Conservation (phyloP, 2,797 vertebrate species). For the Sparidentex hasta region DNA sequence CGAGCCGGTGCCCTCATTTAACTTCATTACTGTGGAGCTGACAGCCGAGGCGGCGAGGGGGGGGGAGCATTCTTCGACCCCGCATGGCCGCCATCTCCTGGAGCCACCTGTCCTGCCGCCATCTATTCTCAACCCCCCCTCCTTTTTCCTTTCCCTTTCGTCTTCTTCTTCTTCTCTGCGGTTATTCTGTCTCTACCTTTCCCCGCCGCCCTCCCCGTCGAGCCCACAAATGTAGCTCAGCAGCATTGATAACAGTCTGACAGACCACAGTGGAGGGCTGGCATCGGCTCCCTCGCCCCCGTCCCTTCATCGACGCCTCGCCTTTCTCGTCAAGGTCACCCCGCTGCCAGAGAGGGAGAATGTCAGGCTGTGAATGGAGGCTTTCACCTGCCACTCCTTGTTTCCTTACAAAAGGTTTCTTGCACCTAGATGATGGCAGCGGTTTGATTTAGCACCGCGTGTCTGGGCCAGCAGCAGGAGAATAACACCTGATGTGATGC, state of each 20-base stretch:
- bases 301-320: constrained; percentile 45
- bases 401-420: constrained; percentile 39
- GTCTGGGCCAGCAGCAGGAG: not conserved
- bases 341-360: constrained; percentile 45
- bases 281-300: constrained; percentile 59
- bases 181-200: constrained; percentile 60
- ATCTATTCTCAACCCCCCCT: constrained; percentile 55
- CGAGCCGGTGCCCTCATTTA: constrained; percentile 81
- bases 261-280: constrained; percentile 74
- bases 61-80: constrained; percentile 71
- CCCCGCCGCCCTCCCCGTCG: constrained; percentile 40
- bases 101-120: constrained; percentile 60
- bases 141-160: constrained; percentile 8
- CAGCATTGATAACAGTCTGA: constrained; percentile 83
- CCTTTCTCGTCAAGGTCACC: constrained; percentile 81
- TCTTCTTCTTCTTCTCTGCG: constrained; percentile 41
- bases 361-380: constrained; percentile 57
- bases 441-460: constrained; percentile 26
- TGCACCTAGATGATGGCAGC: constrained; percentile 17
- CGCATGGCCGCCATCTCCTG: constrained; percentile 64
- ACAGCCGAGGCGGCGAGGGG: constrained; percentile 71
- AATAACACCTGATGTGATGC: constrained; percentile 11
- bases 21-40: constrained; percentile 84
- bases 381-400: constrained; percentile 61
- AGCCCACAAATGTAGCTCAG: constrained; percentile 69